Conservation (phyloP, 64 coral and sea anemone genomes). For the Pachyseris speciosa region DNA sequence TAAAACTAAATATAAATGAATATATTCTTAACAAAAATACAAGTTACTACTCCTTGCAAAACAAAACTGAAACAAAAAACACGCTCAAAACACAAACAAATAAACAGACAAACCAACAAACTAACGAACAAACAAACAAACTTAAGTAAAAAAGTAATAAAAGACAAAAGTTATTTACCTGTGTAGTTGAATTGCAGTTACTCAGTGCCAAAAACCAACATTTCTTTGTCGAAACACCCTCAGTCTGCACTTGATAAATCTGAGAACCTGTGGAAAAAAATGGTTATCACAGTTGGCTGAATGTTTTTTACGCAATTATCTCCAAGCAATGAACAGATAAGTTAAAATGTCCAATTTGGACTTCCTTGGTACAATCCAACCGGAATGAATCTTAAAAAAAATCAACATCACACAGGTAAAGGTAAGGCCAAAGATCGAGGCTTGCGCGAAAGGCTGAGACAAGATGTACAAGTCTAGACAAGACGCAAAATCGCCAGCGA, state of each 20-base stretch:
- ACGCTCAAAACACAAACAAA: background rate
- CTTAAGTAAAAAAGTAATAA: background rate
- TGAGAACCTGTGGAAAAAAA: background rate
- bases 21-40: background rate
- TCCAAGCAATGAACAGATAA: too few species aligned
- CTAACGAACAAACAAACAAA: background rate
- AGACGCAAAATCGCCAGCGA: too few species aligned
- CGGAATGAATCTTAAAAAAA: too few species aligned
- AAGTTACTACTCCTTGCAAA: background rate
- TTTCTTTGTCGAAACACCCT: background rate
- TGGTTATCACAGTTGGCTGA: background rate
- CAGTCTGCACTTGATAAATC: constrained; percentile 9
- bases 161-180: background rate
- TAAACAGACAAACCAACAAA: background rate
- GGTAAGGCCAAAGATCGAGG: too few species aligned
- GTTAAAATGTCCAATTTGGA: too few species aligned
- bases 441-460: too few species aligned
- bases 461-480: too few species aligned
- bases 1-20: background rate
- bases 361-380: too few species aligned
- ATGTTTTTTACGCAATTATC: too few species aligned
- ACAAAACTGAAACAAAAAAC: background rate
- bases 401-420: too few species aligned
- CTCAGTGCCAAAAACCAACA: constrained; percentile 30
- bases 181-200: background rate